Evolutionary conservation across 2,888 invertebrate species (phyloP), one percentile per base, ranked within the genome.

Genomic region (Melitaea athalia): DNA sequence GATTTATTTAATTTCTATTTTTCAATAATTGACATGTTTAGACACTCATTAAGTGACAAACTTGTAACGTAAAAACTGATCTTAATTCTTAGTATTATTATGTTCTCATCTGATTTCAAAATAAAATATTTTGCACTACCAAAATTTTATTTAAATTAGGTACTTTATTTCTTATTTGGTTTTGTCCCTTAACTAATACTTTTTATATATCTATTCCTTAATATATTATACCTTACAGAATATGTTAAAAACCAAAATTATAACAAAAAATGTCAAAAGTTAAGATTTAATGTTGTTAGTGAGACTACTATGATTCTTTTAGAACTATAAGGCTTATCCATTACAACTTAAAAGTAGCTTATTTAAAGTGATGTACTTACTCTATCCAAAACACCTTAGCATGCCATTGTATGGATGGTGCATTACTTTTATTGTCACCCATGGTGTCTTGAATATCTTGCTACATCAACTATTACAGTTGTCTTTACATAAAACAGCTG

Each of bases 311-410:
- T 38, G 38, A 38, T 5, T 5, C 6, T 8, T 8, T 7, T 8
- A 38, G 38, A 38, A 38, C 5, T 38, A 8, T 5, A 38, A 38
- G 38, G 38, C 5, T 38, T 38, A 8, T 8, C 38, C 1, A 38
- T 7, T 38, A 38, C 8, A 38, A 38, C 38, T 38, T 38, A 38
- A 38, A 38, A 38, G 8, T 24, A 24, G 24, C 24, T 24, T 38
- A 38, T 38, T n/a, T 55, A 31, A 0, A 33, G 4, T 5, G 1
- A 31, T 31, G 12, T 55, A 42, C 57, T 57, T 57, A 57, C 57
- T 14, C 57, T 15, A 57, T 57, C 57, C 57, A 57, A 57, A 57
- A 57, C 3, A 57, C 57, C n/a, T 57, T 57, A 38, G 57, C 57
- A 15, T 15, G 57, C 57, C 57, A 57, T 42, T 57, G 57, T 57